Base-by-base conservation (phyloP, 2,888 invertebrate genomes). In the Agonopterix heracliana region DNA sequence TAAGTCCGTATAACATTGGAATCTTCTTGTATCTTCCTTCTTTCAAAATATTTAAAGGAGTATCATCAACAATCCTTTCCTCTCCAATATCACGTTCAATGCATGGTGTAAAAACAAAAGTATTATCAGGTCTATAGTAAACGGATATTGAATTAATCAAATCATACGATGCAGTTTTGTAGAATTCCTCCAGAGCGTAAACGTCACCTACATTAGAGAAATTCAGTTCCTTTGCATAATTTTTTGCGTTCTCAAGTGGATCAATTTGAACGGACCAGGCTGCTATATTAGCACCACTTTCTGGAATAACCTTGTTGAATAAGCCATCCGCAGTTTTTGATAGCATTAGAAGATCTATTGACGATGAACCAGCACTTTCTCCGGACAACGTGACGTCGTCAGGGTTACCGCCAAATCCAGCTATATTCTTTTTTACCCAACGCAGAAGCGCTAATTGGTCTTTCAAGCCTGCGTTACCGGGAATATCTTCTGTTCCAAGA, bases 1-100 rank as follows among this genome's bases (percentile, higher is more conserved):
- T 47, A 56, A 78, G 71, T 2, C 79, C 79, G 43, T 70, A 67
- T 2, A 78, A 52, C 44, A 74, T 53, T 0, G 78, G 79, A 2
- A 74, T 46, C 54, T 72, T 72, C 34, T 55, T 57, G 41, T 63
- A 71, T 4, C 55, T 47, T 4, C 66, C 64, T 10, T 51, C 55
- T 44, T 60, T 64, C 13, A 78, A 46, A 49, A 76, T 74, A 48
- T 51, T 65, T 0, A 68, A 45, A 10, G 78, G 77, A 3, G 66
- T 56, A 26, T 71, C 60, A 2, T 61, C 57, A 10, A 78, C 56
- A 50, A 78, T 74, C 10, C 52, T 59, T 47, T 60, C 64, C 12
- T 56, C 43, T 2, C 46, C 52, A 3, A 53, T 51, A 12, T 61
- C 53, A 10, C 61, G 57, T 53, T 74, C 74, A 3, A 52, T 14